These are phyloP conservation scores for Marmota monax DNA, from an alignment of 2,113 vertebrate species.

Conservation along the genomic window DNA sequence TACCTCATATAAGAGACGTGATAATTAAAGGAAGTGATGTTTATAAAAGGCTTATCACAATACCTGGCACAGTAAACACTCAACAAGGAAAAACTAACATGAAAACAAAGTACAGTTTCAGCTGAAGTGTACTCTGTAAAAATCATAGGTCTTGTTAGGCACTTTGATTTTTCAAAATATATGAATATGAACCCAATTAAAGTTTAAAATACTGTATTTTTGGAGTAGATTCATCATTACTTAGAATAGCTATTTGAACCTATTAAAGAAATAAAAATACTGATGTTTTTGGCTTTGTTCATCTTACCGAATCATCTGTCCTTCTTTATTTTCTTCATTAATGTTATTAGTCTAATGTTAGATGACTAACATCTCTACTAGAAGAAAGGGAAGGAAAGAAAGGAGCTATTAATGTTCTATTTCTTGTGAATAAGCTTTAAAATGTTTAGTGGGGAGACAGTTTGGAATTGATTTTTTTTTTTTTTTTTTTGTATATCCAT, in stretches of 20 bases:
- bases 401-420: not conserved
- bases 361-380: not conserved
- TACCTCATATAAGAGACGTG: not conserved
- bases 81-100: slow-evolving; percentile 26
- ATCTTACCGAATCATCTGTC: not conserved
- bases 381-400: slow-evolving; percentile 13
- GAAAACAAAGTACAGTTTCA: slow-evolving; percentile 44
- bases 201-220: slow-evolving; percentile 53
- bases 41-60: not conserved
- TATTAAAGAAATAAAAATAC: not conserved
- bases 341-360: slow-evolving; percentile 5
- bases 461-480: slow-evolving; percentile 44
- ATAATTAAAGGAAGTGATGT: slow-evolving; percentile 52
- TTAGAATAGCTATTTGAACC: slow-evolving; percentile 47
- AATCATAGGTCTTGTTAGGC: not conserved
- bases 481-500: not conserved
- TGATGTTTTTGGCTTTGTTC: slow-evolving; percentile 16
- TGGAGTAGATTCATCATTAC: slow-evolving; percentile 25
- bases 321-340: slow-evolving; percentile 48
- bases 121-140: not conserved
- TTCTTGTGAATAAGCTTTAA: slow-evolving; percentile 44
- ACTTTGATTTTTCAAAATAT: slow-evolving; percentile 29
- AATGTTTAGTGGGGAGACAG: not conserved
- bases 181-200: not conserved
- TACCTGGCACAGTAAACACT: not conserved